These are phyloP conservation scores for Onychorhynchus coronatus DNA, from an alignment of 2,113 vertebrate genomes.

Conservation along the genomic window DNA sequence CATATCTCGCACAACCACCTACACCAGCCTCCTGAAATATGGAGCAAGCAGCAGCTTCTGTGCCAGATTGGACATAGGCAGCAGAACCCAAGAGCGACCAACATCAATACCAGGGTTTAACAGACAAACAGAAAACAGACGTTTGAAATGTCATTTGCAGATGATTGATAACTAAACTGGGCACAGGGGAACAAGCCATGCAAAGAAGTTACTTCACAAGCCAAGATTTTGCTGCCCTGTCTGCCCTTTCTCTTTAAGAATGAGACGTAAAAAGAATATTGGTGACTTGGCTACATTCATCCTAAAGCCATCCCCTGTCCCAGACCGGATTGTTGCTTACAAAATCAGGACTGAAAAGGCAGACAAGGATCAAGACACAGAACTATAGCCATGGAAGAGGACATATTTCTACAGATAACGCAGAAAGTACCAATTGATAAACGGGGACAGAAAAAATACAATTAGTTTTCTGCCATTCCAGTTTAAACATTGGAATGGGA, in stretches of 20 bases:
- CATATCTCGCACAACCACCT: background rate
- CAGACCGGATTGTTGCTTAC: background rate
- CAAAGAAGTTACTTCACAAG: background rate
- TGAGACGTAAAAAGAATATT: background rate
- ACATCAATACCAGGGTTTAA: background rate
- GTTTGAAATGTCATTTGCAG: background rate
- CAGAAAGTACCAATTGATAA: background rate
- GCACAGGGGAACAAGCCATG: background rate
- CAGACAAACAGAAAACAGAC: background rate
- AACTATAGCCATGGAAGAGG: background rate
- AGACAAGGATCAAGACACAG: background rate
- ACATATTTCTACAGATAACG: background rate
- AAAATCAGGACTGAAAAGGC: background rate
- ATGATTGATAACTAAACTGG: background rate
- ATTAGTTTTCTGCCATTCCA: background rate
- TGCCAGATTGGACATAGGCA: background rate
- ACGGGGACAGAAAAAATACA: background rate
- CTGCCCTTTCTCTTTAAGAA: background rate
- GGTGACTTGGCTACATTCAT: background rate
- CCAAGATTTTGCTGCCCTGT: background rate
- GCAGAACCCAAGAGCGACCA: background rate
- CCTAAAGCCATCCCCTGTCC: background rate
- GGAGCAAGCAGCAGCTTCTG: background rate
- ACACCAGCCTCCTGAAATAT: background rate
- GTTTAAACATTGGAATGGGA: background rate